Evolutionary conservation across 2,888 invertebrate genomes (phyloP).

Genomic region (Cryptus viduatorius): DNA sequence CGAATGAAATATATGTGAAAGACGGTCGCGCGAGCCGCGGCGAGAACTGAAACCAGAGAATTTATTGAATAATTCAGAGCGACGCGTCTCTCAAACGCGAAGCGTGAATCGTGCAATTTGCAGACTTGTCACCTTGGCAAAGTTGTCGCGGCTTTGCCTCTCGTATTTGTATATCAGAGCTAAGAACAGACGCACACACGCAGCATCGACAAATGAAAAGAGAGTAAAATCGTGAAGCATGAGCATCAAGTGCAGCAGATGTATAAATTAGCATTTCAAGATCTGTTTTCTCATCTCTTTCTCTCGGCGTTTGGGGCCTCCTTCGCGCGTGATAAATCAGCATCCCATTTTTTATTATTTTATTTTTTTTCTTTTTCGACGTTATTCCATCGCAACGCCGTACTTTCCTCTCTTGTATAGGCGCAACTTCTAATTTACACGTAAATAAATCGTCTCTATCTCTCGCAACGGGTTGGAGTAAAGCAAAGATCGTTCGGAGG

Average conservation of each 20-base stretch:
- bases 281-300: conserved; percentile 11
- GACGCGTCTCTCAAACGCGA: conserved; percentile 41
- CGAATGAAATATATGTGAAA: conserved; percentile 12
- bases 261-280: conserved; percentile 53
- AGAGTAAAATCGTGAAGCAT: conserved; percentile 27
- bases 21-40: conserved; percentile 16
- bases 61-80: conserved; percentile 66
- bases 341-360: conserved; percentile 11
- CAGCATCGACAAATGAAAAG: conserved; percentile 24
- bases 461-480: neutral
- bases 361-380: conserved; percentile 22
- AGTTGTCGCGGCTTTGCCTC: conserved; percentile 9
- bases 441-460: conserved; percentile 46
- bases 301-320: conserved; percentile 11
- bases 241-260: conserved; percentile 52
- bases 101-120: conserved; percentile 66
- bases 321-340: conserved; percentile 43
- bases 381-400: conserved; percentile 11
- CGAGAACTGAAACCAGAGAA: conserved; percentile 18
- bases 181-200: neutral
- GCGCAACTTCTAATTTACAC: conserved; percentile 48
- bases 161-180: neutral
- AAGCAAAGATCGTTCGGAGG: neutral
- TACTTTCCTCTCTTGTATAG: neutral
- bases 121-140: conserved; percentile 63